Conservation (phyloP, 2,888 invertebrate genomes). For the Geophilus truncorum region DNA sequence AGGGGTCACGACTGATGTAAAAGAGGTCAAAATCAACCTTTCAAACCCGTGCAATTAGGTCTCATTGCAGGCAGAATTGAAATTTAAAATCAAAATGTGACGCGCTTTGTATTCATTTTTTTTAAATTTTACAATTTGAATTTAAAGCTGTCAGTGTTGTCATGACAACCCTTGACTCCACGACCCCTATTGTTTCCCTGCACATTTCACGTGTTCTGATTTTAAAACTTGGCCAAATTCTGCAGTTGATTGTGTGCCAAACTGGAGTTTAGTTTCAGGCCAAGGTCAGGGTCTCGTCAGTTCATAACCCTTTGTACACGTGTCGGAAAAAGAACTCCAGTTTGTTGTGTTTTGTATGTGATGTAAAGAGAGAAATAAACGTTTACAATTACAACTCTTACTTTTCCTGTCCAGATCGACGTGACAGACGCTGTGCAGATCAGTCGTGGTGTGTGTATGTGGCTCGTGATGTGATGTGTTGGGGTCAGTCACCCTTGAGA, state of each 20-base stretch:
- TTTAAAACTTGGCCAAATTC: background rate
- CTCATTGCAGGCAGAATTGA: too few species aligned
- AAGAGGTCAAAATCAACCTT: background rate
- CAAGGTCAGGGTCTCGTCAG: background rate
- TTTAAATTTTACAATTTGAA: background rate
- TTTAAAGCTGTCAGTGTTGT: too few species aligned
- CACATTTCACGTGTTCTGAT: background rate
- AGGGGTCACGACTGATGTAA: background rate
- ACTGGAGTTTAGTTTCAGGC: background rate
- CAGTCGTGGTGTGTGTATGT: background rate
- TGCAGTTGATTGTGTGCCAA: background rate
- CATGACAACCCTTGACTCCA: background rate
- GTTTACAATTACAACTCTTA: background rate
- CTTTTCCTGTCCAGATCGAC: background rate
- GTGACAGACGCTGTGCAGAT: background rate
- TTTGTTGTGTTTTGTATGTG: background rate
- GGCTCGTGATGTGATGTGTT: background rate
- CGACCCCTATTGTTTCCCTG: background rate
- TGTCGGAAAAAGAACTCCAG: background rate
- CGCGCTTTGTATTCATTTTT: background rate
- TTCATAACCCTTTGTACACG: slow-evolving; percentile 8
- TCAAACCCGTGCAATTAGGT: background rate
- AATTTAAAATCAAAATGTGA: too few species aligned
- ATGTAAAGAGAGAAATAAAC: background rate
- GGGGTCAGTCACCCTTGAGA: background rate